Base-by-base conservation (phyloP, 92 coral and sea anemone species). In the Galaxea fascicularis region DNA sequence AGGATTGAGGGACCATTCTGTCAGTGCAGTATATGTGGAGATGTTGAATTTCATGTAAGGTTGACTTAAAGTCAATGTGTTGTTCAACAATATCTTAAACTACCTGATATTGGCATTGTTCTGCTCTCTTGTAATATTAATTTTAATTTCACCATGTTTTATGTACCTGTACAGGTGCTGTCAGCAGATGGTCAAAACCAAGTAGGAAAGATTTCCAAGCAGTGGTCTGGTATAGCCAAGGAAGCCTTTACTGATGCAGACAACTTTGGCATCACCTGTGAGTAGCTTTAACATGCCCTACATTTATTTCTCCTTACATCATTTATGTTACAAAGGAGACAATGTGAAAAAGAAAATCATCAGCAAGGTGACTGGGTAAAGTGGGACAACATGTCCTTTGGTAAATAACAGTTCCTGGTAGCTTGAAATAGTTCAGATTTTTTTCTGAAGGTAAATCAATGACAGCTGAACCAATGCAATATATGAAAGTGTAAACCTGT, bases 191-290 rank as follows among this genome's bases (percentile, higher is more conserved):
- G 99, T 10, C 90, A 79, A 28, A 95, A 76, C 70, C 82, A 91
- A 76, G 99, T 97, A 17, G 99, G 99, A 5, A 95, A 91, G 89
- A 89, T 97, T 53, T 89, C 99, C 54, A 97, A 97, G 75, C 99
- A 97, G 87, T 97, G 99, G 99, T n/a, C 92, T 17, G 99, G 99
- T 12, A 76, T 97, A 4, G 95, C 72, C 11, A 97, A 80, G 90
- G 98, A 97, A 69, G 88, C 92, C 39, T 97, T 97, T 65, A 97
- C 99, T 53, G 99, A 97, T 69, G 92, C 99, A 8, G 99, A 97
- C 79, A 97, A 97, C 90, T 97, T 97, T 89, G 99, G 99, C 60
- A 89, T 97, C 26, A 89, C 99, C 67, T 97, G 99, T 97, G 85
- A 87, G 98, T 73, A 47, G 5, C 58, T 18, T 65, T n/a, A 0